A percentile compares a stretch with the other conserved stretches of the same genome.
phyloP scores from a whole-genome alignment of 2,113 vertebrate genomes.

The Ptilonorhynchus violaceus region DNA sequence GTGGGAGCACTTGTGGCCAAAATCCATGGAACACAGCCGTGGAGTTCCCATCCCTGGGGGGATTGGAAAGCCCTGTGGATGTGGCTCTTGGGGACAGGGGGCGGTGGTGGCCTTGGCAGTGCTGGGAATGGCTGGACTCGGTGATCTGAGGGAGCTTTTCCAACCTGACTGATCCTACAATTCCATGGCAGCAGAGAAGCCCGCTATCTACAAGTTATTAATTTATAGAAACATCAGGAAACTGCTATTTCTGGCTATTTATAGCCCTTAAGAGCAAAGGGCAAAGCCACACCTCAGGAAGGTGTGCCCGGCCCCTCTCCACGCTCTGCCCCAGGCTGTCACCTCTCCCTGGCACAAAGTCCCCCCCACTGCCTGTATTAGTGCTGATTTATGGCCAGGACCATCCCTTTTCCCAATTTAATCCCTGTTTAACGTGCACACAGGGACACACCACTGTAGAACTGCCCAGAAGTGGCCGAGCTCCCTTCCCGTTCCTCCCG shows the following conservation, averaged over 20 bases:
- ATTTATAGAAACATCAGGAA: background rate
- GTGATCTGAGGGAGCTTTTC: background rate
- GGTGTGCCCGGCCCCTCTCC: rapidly evolving
- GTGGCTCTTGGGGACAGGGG: background rate
- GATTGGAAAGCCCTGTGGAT: background rate
- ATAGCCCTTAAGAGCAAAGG: background rate
- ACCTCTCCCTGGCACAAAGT: background rate
- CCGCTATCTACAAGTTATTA: rapidly evolving
- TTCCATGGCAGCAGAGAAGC: background rate
- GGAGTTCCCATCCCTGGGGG: background rate
- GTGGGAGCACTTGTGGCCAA: background rate
- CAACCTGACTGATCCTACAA: rapidly evolving
- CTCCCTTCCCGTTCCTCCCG: background rate
- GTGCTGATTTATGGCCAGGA: rapidly evolving
- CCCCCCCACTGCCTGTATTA: rapidly evolving
- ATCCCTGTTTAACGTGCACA: background rate
- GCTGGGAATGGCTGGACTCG: rapidly evolving
- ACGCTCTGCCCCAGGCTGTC: background rate
- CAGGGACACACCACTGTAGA: background rate
- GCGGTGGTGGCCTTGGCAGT: background rate
- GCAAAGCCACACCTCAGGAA: background rate
- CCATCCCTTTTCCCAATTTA: rapidly evolving
- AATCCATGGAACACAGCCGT: background rate
- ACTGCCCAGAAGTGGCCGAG: background rate
- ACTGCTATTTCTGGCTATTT: background rate